Evolutionary conservation across 2,888 invertebrate species (phyloP).

Genomic region (Amphipyra tragopoginis): DNA sequence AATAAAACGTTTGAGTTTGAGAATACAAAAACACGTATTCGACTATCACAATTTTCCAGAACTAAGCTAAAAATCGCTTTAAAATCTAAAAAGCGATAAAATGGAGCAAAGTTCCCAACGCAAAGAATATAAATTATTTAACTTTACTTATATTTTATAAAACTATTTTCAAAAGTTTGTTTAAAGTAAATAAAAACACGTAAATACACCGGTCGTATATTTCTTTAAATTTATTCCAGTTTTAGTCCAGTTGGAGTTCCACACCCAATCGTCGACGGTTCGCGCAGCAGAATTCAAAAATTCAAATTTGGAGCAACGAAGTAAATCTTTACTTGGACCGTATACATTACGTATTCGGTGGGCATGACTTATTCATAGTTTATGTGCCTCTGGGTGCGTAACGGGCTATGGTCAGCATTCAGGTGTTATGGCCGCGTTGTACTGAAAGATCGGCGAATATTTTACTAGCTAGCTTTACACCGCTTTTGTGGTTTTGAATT

Average conservation of each 20-base stretch:
- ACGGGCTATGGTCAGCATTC: conserved; percentile 58
- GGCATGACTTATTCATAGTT: conserved; percentile 69
- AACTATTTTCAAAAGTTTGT: not conserved
- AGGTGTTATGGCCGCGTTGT: conserved; percentile 39
- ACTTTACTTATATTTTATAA: not conserved
- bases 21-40: no score
- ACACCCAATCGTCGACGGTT: conserved; percentile 34
- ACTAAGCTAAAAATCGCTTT: no score
- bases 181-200: conserved; percentile 12
- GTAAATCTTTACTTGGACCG: conserved; percentile 60
- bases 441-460: conserved; percentile 47
- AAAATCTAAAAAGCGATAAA: no score
- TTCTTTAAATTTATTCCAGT: conserved; percentile 31
- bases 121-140: not conserved
- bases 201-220: conserved; percentile 24
- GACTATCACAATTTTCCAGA: no score
- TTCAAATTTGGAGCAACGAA: conserved; percentile 59
- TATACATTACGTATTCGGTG: conserved; percentile 65
- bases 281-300: conserved; percentile 62
- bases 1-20: no score
- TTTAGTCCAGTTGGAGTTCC: conserved; percentile 21
- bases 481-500: conserved; percentile 13
- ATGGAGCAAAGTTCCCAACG: no score
- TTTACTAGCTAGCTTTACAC: conserved; percentile 41
- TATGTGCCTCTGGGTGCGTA: conserved; percentile 58